Base-by-base conservation (phyloP, 2,113 vertebrate species). In the Setophaga coronata region DNA sequence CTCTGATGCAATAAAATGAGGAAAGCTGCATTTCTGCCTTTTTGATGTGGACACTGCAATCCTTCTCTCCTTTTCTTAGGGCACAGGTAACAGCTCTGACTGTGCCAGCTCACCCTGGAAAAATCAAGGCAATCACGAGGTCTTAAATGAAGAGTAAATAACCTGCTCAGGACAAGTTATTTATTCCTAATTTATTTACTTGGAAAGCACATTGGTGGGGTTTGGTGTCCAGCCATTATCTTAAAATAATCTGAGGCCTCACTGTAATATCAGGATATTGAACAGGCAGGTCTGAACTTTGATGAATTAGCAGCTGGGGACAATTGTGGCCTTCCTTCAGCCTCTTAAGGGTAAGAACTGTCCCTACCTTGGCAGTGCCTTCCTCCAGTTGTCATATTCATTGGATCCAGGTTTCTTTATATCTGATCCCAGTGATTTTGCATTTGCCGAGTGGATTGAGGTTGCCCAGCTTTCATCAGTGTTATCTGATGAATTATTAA, bases 301-400 rank as follows among this genome's bases (percentile, higher is more conserved):
- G 23, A 7, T 62, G 16, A 93, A 62, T 40, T 10, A 50, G 26
- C 31, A 73, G 12, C 13, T 70, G 40, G 17, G 74, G 28, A 11
- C 3, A 15, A 15, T 4, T 12, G 13, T 48, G 14, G 3, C 6
- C 15, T 38, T 7, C 43, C 26, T 50, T 23, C 20, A 14, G 1
- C 18, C 14, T 54, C 62, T 19, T 26, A 18, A 51, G 24, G 10
- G 10, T 62, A 14, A 47, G 3, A 36, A 2, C 5, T 57, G 1
- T 2, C n/a, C 21, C 3, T 8, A 40, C 6, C 12, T 40, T 33
- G 51, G 28, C 24, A 61, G 14, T 82, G 31, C 21, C 50, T 69
- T 33, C 14, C 9, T 47, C 26, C 24, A 50, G 4, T 9, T n/a
- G 19, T 56, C 10, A 20, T 0, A 0, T 13, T 9, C 0, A 0